phyloP scores from a whole-genome alignment of 2,888 invertebrate species.

The Ormia ochracea region DNA sequence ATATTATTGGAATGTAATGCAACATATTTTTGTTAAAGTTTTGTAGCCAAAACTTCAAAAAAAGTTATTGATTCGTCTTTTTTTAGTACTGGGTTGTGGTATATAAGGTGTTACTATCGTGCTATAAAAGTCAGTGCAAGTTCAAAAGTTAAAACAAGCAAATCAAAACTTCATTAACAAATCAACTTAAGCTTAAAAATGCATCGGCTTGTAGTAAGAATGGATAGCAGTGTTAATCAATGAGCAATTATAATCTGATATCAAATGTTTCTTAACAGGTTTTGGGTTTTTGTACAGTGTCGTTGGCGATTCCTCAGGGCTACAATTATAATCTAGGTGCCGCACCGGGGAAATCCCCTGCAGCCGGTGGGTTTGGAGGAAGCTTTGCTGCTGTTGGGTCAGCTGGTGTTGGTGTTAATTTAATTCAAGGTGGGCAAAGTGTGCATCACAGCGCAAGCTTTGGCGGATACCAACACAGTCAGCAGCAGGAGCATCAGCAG shows the following conservation, averaged over 20 bases:
- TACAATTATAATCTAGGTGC: conserved; percentile 71
- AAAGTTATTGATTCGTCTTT: too few relatives aligned
- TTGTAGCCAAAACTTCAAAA: too few relatives aligned
- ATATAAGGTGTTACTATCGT: conserved; percentile 68
- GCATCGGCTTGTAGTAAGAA: conserved; percentile 76
- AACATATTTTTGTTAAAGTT: too few relatives aligned
- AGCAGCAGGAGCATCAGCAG: conserved; percentile 66
- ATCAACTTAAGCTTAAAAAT: conserved; percentile 70
- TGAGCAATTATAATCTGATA: background rate
- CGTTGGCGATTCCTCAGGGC: conserved; percentile 74
- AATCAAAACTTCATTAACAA: conserved; percentile 63
- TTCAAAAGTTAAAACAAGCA: conserved; percentile 62
- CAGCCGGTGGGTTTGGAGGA: conserved; percentile 16
- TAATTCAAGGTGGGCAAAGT: conserved; percentile 29
- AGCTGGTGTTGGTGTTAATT: background rate
- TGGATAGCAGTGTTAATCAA: background rate
- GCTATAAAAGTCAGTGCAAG: conserved; percentile 69
- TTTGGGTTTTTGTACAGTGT: conserved; percentile 72
- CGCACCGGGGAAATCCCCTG: conserved; percentile 11
- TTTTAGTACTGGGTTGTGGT: too few relatives aligned
- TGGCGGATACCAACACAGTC: conserved; percentile 62
- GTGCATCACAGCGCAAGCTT: conserved; percentile 60
- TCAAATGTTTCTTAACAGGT: conserved; percentile 65
- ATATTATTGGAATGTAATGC: too few relatives aligned
- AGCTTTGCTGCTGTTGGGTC: background rate